phyloP scores from a whole-genome alignment of 2,797 vertebrate species.

The Gouania willdenowi region DNA sequence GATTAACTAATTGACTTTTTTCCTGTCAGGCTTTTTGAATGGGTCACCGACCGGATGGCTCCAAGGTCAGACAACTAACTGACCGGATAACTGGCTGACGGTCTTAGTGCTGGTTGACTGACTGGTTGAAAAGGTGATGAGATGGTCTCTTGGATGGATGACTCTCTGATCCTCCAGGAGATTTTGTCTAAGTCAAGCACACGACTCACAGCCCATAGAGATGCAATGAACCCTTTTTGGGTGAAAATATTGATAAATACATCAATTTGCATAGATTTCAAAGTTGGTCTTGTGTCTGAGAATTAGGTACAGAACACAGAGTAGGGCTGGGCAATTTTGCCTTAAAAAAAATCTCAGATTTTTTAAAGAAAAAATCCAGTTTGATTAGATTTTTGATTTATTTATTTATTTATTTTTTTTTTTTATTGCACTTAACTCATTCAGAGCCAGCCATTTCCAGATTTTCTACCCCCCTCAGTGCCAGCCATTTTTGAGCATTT shows the following conservation, averaged over 20 bases:
- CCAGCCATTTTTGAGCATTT: no score
- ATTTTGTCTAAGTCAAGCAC: constrained; percentile 31
- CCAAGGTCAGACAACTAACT: constrained; percentile 54
- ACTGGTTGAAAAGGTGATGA: constrained; percentile 45
- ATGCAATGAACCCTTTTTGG: constrained; percentile 26
- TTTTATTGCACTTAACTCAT: no score
- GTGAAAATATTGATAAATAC: constrained; percentile 32
- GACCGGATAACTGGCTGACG: constrained; percentile 61
- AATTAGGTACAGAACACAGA: no score
- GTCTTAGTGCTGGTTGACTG: constrained; percentile 51
- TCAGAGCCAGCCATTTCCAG: no score
- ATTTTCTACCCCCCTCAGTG: no score
- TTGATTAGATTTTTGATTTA: no score
- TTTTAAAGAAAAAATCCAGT: no score
- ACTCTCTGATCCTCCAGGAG: constrained; percentile 26
- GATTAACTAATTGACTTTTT: constrained; percentile 38
- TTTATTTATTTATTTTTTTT: no score
- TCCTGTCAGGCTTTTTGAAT: constrained; percentile 27
- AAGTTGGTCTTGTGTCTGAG: constrained; percentile 25
- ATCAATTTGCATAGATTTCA: no score
- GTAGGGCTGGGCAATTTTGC: no score
- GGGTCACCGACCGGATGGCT: constrained; percentile 42
- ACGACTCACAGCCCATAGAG: constrained; percentile 32
- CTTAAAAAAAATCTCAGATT: no score
- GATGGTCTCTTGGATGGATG: constrained; percentile 43